phyloP scores from a whole-genome alignment of 2,113 vertebrate species.

The Chitala chitala region DNA sequence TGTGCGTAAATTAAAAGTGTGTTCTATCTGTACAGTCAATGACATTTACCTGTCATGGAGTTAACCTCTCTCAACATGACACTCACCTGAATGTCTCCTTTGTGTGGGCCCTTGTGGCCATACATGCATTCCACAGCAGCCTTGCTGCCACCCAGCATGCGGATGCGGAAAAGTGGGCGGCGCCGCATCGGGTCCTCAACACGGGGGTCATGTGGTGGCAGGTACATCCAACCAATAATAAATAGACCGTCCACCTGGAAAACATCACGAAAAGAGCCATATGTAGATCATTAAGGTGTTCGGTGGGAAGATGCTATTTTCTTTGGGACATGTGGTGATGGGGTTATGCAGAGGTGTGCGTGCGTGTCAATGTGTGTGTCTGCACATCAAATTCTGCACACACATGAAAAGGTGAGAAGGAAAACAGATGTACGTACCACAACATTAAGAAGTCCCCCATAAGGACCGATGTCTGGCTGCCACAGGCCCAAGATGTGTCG shows the following conservation, averaged over 20 bases:
- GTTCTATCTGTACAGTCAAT: neutral
- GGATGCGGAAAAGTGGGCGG: conserved; percentile 89
- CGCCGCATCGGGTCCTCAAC: conserved; percentile 94
- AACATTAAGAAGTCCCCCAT: conserved; percentile 94
- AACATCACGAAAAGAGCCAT: neutral
- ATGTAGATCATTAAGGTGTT: too few species aligned
- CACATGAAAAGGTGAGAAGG: neutral
- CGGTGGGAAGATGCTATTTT: too few species aligned
- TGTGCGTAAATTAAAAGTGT: neutral
- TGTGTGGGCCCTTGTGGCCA: conserved; percentile 90
- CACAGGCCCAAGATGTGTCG: conserved; percentile 91
- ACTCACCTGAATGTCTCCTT: conserved; percentile 86
- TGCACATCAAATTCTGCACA: neutral
- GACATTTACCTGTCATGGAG: neutral
- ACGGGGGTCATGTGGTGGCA: conserved; percentile 91
- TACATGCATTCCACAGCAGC: conserved; percentile 97
- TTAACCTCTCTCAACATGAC: neutral
- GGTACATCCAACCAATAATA: conserved; percentile 97
- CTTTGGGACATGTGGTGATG: neutral
- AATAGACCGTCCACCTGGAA: conserved; percentile 87
- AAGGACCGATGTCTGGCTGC: conserved; percentile 97
- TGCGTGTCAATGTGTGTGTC: too few species aligned
- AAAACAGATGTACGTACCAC: conserved; percentile 70
- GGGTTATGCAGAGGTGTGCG: neutral
- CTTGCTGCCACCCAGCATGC: conserved; percentile 80